phyloP scores from a whole-genome alignment of 1,140 invertebrate species.

The Nasonia giraulti region DNA sequence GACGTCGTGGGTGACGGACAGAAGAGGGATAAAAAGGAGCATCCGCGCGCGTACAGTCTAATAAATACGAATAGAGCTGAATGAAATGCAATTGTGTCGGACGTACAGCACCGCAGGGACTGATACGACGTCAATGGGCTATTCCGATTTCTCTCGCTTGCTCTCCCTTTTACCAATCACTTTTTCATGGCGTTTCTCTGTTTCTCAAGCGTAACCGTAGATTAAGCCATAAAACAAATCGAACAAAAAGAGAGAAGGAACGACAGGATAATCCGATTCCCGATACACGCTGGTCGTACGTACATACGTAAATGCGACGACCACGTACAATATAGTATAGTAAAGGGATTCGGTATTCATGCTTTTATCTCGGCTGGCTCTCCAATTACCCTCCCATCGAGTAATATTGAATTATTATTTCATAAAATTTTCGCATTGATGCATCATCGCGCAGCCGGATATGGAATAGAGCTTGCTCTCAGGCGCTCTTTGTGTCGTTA shows the following conservation, averaged over 20 bases:
- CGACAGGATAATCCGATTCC: background rate
- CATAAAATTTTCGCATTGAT: background rate
- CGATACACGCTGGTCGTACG: background rate
- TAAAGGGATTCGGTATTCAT: background rate
- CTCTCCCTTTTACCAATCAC: background rate
- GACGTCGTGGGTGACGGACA: background rate
- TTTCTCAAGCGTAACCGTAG: background rate
- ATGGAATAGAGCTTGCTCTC: no score
- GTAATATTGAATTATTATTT: background rate
- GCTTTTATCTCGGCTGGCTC: background rate
- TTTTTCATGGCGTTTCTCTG: background rate
- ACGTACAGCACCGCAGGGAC: background rate
- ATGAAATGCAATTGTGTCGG: constrained; percentile 20
- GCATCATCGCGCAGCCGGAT: background rate
- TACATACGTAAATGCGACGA: background rate
- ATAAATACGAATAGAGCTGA: background rate
- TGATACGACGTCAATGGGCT: background rate
- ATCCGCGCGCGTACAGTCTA: background rate
- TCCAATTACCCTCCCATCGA: background rate
- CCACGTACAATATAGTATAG: background rate
- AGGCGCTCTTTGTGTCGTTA: no score
- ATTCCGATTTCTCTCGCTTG: constrained; percentile 8
- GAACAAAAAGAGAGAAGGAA: background rate
- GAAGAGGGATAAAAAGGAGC: background rate
- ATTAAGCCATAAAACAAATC: constrained; percentile 5